Conservation (phyloP, 1,140 invertebrate species). For the Hyphantria cunea region DNA sequence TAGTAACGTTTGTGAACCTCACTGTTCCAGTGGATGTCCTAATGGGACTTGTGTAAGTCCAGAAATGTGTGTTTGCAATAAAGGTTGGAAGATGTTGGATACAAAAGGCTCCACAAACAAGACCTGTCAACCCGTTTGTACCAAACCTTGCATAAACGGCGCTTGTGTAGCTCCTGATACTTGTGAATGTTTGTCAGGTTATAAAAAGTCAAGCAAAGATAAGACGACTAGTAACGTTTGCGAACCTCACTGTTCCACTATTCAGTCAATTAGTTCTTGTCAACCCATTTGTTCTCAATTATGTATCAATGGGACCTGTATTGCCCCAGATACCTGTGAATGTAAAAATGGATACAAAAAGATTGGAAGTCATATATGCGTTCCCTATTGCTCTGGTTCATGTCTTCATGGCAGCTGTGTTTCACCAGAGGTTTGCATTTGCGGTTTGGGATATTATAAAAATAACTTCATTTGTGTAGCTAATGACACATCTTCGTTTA, state of each 20-base stretch:
- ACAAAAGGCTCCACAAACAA: no score
- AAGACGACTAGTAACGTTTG: constrained; percentile 16
- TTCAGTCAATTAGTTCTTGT: neutral
- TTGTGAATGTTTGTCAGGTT: constrained; percentile 34
- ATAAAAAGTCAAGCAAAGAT: constrained; percentile 15
- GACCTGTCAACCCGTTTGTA: constrained; percentile 25
- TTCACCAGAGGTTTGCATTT: constrained; percentile 29
- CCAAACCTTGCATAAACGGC: constrained; percentile 23
- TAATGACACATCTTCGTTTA: no score
- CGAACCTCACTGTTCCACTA: constrained; percentile 48
- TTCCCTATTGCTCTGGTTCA: constrained; percentile 2
- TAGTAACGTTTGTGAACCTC: neutral
- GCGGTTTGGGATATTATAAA: neutral
- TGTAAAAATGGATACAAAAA: neutral
- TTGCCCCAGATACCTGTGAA: neutral
- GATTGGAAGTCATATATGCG: neutral
- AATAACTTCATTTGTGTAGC: neutral
- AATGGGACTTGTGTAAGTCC: neutral
- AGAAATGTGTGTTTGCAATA: neutral
- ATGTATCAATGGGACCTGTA: constrained; percentile 5
- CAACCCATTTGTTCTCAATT: neutral
- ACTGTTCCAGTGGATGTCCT: neutral
- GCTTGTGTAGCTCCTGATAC: constrained; percentile 32
- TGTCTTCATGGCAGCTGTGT: constrained; percentile 6
- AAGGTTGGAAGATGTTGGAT: neutral